Evolutionary conservation across 2,888 invertebrate genomes (phyloP), one percentile per base, ranked within the genome.

Genomic region (Sphaerophoria rueppellii): DNA sequence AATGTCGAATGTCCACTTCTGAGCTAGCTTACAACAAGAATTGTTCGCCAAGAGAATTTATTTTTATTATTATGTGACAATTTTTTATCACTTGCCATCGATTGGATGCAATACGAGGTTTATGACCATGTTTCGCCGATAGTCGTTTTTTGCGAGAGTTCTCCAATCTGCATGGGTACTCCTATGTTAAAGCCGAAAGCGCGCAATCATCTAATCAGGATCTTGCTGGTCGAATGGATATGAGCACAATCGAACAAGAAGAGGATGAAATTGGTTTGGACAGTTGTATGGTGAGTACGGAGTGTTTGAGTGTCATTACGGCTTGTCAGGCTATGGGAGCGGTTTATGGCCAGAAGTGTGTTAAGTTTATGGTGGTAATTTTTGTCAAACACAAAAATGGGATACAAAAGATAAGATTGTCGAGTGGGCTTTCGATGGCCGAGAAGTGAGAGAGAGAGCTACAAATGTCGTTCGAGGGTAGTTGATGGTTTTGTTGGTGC

Each of bases 1-100:
- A 16, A 12, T 76, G 73, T 43, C 50, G 55, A 63, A 16, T 76
- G 71, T 37, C 43, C 57, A 48, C 11, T 46, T 48, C 63, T 37
- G 11, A 7, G 6, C 40, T 40, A 9, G 43, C 12, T 35, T 40
- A 40, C 65, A 72, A 83, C 83, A 83, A 83, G 83, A 83, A 81
- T 81, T 85, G 81, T 81, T 85, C 70, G 85, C 76, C 85, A 67
- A 35, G 73, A 69, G 79, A 54, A 85, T 85, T 85, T 85, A 85
- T 85, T 81, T 85, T 85, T 85, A 85, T 85, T 85, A 85, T 85
- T 85, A 85, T 85, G 85, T 85, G 85, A 85, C 85, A 85, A 85
- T 81, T 85, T 85, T 85, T 85, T 85, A 85, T 85, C 85, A 85
- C 81, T 81, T 81, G 81, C 85, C 81, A 85, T 85, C 85, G 85